Percentiles rank a stretch among this genome's conserved stretches.
Conservation (phyloP, 2,113 vertebrate genomes). For the Channa argus region DNA sequence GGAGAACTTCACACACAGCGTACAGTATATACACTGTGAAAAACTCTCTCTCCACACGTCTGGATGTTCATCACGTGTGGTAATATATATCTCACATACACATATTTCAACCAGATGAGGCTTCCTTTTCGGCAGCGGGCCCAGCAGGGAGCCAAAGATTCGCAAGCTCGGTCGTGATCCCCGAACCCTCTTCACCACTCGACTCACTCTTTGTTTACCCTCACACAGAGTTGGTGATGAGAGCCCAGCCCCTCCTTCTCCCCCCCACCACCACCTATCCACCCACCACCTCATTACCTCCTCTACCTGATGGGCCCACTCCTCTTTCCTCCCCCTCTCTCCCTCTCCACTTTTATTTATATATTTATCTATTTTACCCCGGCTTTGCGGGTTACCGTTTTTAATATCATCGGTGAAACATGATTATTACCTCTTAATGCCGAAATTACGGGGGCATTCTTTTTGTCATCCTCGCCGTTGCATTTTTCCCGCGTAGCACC, state of each 20-base stretch:
- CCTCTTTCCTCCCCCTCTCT: constrained; percentile 31
- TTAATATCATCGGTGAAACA: constrained; percentile 99
- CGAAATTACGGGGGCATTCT: constrained; percentile 96
- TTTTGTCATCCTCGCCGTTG: constrained; percentile 83
- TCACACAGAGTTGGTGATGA: constrained; percentile 78
- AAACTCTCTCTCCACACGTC: constrained; percentile 2
- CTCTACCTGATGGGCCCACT: constrained; percentile 75
- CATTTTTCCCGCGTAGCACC: constrained; percentile 93
- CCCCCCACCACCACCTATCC: constrained; percentile 50
- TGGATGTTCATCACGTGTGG: background rate
- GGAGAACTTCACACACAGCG: background rate
- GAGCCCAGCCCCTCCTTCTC: constrained; percentile 43
- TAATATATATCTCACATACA: background rate
- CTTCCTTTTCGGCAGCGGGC: constrained; percentile 1
- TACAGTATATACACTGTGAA: background rate
- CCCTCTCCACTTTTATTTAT: constrained; percentile 64
- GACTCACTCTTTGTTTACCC: constrained; percentile 81
- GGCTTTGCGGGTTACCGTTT: constrained; percentile 95
- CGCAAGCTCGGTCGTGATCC: constrained; percentile 61
- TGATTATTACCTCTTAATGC: constrained; percentile 99
- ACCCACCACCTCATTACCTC: constrained; percentile 75
- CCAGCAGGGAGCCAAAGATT: constrained; percentile 51
- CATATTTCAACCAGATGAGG: constrained; percentile 58
- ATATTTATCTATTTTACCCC: constrained; percentile 81
- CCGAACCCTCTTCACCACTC: constrained; percentile 51